Conservation (phyloP, 2,888 invertebrate species). For the Uloborus plumipes region DNA sequence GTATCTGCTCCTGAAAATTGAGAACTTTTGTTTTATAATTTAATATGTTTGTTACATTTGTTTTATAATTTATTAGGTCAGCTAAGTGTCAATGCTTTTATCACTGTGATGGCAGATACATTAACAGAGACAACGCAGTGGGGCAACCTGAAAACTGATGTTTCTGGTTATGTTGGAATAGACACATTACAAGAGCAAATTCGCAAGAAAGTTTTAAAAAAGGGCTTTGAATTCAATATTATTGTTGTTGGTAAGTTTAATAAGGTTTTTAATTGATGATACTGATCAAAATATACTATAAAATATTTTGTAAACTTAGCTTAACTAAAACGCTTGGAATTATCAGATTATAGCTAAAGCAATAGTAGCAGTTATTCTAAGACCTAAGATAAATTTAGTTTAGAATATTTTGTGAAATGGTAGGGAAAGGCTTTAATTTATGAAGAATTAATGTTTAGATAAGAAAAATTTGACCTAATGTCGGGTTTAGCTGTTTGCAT, state of each 20-base stretch:
- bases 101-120: constrained; percentile 66
- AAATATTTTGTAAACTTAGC: not conserved
- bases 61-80: constrained; percentile 38
- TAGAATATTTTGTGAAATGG: no score
- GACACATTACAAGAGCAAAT: constrained; percentile 68
- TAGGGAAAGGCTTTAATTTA: no score
- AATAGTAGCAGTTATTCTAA: no score
- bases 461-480: no score
- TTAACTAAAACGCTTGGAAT: not conserved
- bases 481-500: no score
- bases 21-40: no score
- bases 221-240: constrained; percentile 67
- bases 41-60: no score
- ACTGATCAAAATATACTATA: not conserved
- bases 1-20: no score
- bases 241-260: constrained; percentile 66
- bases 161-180: constrained; percentile 67
- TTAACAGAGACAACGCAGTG: constrained; percentile 66
- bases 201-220: constrained; percentile 66
- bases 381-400: no score
- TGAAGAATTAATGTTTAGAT: no score
- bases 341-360: no score
- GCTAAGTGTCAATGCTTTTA: constrained; percentile 64
- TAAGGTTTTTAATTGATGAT: not conserved
- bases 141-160: constrained; percentile 66